These are phyloP conservation scores for Drosophila yakuba DNA, from an alignment of 1,140 invertebrate species.

Conservation along the genomic window DNA sequence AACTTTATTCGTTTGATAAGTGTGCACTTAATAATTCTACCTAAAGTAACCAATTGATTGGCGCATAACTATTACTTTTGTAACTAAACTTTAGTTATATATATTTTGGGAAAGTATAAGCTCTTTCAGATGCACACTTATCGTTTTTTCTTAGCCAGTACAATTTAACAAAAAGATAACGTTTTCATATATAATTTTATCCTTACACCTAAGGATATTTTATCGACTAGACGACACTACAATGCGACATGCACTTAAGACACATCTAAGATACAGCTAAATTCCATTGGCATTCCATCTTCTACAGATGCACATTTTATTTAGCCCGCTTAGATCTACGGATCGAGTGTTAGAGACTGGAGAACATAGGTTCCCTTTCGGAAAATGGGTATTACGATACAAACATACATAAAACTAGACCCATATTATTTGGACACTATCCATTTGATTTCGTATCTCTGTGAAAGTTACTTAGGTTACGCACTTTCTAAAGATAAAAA, in stretches of 20 bases:
- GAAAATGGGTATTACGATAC: slow-evolving; percentile 21
- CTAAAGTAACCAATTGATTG: background rate
- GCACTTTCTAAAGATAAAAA: slow-evolving; percentile 8
- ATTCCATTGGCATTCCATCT: slow-evolving; percentile 18
- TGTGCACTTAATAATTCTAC: background rate
- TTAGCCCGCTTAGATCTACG: slow-evolving; percentile 14
- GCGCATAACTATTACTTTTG: too few relatives aligned
- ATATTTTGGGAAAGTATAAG: too few relatives aligned
- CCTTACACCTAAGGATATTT: too few relatives aligned
- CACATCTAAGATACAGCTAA: slow-evolving; percentile 10
- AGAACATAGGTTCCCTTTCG: background rate
- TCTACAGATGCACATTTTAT: slow-evolving; percentile 24
- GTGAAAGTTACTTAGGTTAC: slow-evolving; percentile 24
- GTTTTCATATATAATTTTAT: background rate
- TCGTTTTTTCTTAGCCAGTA: background rate
- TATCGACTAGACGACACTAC: slow-evolving; percentile 1
- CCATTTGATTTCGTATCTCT: background rate
- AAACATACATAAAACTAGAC: slow-evolving; percentile 20
- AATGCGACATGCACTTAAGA: slow-evolving; percentile 41
- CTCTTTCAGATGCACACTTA: slow-evolving; percentile 6
- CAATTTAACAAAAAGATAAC: background rate
- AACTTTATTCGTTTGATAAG: slow-evolving; percentile 14
- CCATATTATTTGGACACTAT: slow-evolving; percentile 19
- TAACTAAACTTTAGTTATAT: too few relatives aligned
- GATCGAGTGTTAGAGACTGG: slow-evolving; percentile 37